phyloP scores from a whole-genome alignment of 2,113 vertebrate species.

The Miniopterus natalensis region DNA sequence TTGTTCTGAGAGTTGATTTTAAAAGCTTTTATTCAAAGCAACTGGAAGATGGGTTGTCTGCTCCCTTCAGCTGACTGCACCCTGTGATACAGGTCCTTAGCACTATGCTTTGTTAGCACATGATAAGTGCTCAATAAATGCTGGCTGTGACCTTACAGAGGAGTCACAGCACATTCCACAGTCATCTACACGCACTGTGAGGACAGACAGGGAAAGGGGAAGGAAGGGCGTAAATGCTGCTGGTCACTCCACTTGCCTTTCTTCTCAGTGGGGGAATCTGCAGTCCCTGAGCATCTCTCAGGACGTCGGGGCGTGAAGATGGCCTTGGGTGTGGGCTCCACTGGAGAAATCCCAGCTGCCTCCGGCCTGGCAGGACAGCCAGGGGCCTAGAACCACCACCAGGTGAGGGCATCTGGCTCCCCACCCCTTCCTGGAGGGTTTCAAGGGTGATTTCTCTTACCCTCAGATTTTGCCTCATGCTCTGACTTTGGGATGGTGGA shows the following conservation, averaged over 20 bases:
- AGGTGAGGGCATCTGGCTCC: neutral
- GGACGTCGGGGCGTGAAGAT: neutral
- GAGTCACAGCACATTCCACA: neutral
- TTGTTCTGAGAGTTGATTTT: neutral
- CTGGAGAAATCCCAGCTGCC: neutral
- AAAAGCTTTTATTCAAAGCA: constrained; percentile 9
- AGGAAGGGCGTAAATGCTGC: too few relatives aligned
- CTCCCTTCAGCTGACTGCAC: neutral
- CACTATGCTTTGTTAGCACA: neutral
- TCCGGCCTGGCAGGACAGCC: neutral
- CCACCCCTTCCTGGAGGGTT: neutral
- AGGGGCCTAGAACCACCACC: neutral
- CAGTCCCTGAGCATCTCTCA: neutral
- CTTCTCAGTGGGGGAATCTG: neutral
- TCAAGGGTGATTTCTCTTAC: neutral
- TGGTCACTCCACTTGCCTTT: neutral
- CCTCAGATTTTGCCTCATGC: neutral
- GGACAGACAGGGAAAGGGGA: neutral
- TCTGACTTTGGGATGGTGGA: neutral
- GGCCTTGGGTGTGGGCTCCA: neutral
- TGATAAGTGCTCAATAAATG: accelerated
- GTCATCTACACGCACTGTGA: neutral
- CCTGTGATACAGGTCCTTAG: neutral
- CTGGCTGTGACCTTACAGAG: neutral
- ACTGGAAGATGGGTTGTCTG: neutral